Evolutionary conservation across 2,797 vertebrate species (phyloP).

Genomic region (Moxostoma hubbsi): DNA sequence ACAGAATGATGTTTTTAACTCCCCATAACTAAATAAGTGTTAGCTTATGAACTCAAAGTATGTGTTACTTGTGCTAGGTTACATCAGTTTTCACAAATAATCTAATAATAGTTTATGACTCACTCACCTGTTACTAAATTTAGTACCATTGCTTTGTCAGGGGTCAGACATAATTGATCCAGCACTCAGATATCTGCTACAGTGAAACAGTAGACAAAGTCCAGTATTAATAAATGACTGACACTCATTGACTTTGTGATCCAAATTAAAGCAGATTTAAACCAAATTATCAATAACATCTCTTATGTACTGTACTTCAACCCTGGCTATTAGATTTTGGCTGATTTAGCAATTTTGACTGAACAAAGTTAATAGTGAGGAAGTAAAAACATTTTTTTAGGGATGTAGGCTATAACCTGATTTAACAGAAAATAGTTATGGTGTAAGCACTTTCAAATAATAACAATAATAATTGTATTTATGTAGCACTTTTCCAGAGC

Average conservation of each 20-base stretch:
- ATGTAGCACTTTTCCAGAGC: too few species aligned
- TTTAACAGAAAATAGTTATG: too few species aligned
- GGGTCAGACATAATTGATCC: conserved; percentile 6
- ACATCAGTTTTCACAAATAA: conserved; percentile 7
- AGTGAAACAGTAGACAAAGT: conserved; percentile 22
- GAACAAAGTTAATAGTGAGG: too few species aligned
- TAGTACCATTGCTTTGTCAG: conserved; percentile 24
- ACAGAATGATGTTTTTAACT: too few species aligned
- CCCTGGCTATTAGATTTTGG: too few species aligned
- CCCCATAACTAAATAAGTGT: not conserved
- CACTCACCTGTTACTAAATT: not conserved
- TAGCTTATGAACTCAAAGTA: not conserved
- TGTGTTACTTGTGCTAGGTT: not conserved
- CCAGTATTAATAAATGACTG: conserved; percentile 2
- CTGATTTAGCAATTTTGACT: too few species aligned
- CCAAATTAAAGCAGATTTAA: not conserved
- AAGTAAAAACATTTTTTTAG: too few species aligned
- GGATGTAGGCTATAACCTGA: too few species aligned
- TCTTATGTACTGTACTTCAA: too few species aligned
- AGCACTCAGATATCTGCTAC: not conserved
- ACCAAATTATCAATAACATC: not conserved
- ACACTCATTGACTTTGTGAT: not conserved
- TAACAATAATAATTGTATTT: too few species aligned
- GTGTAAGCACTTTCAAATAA: too few species aligned
- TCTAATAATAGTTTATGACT: conserved; percentile 8